Evolutionary conservation across 2,797 vertebrate genomes (phyloP).

Genomic region (Etheostoma nigrum): DNA sequence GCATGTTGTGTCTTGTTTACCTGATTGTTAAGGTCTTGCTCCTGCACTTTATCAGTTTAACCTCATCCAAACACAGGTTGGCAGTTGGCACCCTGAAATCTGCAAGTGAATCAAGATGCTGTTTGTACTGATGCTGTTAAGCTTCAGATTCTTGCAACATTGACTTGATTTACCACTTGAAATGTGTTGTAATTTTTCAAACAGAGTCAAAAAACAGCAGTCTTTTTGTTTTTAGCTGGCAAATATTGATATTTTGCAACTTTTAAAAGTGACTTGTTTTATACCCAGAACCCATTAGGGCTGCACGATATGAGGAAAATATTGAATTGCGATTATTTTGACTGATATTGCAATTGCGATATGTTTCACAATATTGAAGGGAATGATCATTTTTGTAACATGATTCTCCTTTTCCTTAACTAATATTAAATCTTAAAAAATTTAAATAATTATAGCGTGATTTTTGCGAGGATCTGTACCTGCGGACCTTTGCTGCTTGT

Average conservation of each 20-base stretch:
- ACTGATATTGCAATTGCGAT: too few relatives aligned
- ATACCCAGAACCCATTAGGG: too few relatives aligned
- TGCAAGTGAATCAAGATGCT: slow-evolving; percentile 19
- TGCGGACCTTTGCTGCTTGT: too few relatives aligned
- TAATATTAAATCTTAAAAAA: too few relatives aligned
- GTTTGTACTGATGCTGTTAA: neutral
- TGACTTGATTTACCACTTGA: neutral
- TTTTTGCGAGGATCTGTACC: too few relatives aligned
- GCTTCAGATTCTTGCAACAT: neutral
- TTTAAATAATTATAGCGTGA: too few relatives aligned
- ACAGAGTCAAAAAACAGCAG: neutral
- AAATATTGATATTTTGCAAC: neutral
- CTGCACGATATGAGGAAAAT: too few relatives aligned
- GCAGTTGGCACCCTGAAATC: slow-evolving; percentile 24
- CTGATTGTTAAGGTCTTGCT: slow-evolving; percentile 42
- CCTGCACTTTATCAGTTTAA: slow-evolving; percentile 43
- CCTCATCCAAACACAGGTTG: slow-evolving; percentile 26
- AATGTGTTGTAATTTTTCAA: neutral
- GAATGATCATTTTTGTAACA: too few relatives aligned
- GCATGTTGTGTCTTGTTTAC: slow-evolving; percentile 50
- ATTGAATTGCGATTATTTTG: too few relatives aligned
- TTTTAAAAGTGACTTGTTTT: neutral
- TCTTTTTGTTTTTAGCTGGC: neutral
- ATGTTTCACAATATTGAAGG: too few relatives aligned
- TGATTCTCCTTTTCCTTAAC: too few relatives aligned